Percentiles rank a stretch among this genome's conserved stretches.
Evolutionary conservation across 2,113 vertebrate species (phyloP).

Genomic region (Regulus satrapa): DNA sequence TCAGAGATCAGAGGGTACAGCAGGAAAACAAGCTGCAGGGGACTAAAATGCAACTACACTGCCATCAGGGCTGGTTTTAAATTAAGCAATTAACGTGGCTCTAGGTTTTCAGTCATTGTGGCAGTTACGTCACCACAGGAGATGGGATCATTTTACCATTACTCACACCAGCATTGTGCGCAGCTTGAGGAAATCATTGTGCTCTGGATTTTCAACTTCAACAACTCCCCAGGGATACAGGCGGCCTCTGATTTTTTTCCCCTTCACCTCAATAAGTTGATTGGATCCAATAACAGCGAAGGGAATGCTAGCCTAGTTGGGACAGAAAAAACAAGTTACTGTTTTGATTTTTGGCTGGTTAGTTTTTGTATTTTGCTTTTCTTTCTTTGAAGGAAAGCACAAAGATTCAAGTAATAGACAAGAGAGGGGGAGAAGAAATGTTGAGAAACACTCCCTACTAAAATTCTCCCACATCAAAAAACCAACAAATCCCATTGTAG

Average conservation of each 20-base stretch:
- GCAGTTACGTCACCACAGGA: not conserved
- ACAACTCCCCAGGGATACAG: constrained; percentile 85
- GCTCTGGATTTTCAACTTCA: constrained; percentile 89
- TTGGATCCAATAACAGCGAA: constrained; percentile 87
- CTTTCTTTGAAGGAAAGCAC: not conserved
- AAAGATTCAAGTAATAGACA: not conserved
- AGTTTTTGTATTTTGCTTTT: not conserved
- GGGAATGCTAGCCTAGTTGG: constrained; percentile 81
- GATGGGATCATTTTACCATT: not conserved
- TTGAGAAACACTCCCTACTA: not conserved
- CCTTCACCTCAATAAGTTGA: constrained; percentile 91
- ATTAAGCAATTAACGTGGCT: not conserved
- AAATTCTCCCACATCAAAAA: not conserved
- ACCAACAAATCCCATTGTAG: not conserved
- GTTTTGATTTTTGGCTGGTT: not conserved
- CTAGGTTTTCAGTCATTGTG: not conserved
- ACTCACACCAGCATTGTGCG: constrained; percentile 88
- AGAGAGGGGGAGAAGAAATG: not conserved
- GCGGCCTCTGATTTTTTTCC: constrained; percentile 87
- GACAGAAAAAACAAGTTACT: not conserved
- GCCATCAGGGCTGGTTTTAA: not conserved
- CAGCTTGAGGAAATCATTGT: constrained; percentile 90
- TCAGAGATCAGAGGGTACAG: not conserved
- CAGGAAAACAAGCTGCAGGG: not conserved
- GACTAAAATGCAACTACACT: not conserved